Evolutionary conservation across 2,797 vertebrate genomes (phyloP), one percentile per base, ranked within the genome.

Genomic region (Sebastes iracundus): DNA sequence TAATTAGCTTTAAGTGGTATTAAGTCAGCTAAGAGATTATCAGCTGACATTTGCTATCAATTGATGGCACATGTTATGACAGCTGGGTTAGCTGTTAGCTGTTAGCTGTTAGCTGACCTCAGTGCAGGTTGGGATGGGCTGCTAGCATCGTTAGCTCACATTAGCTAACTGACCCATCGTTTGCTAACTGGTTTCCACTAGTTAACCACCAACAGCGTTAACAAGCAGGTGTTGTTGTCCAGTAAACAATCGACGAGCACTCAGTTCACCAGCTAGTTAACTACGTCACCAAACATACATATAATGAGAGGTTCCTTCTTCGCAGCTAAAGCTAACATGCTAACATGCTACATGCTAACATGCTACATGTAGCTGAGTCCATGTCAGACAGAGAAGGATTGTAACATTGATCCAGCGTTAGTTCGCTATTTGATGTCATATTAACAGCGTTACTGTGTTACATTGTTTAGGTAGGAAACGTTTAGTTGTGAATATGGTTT

Each of bases 321-420:
- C 30, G 53, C 4, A 53, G 80, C 75, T 84, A 66, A 69, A 14
- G 85, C 88, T 92, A 88, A 68, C 20, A 38, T 1, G 86, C 68
- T 77, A 71, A 67, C 18, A 33, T 33, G 86, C 67, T 77, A 73
- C 14, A 33, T 33, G 86, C 90, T 92, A 88, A 88, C 18, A 28
- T 28, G 86, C 67, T 77, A 71, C 23, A 53, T 23, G 20, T n/a
- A 52, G 49, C 86, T 78, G 66, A 60, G 66, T 83, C 4, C 46
- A 72, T 35, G 55, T 18, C 38, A 75, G 55, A 35, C 73, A 81
- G 25, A 61, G 49, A 52, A 27, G 46, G 16, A 33, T 20, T 25
- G 69, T 33, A 66, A 64, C 71, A 56, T n/a, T 30, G 59, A 69
- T 60, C 71, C 56, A 77, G 18, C 52, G 38, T 38, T 16, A 42